These are phyloP conservation scores for Pristionchus exspectatus DNA, from an alignment of 2,888 invertebrate species.

Conservation along the genomic window DNA sequence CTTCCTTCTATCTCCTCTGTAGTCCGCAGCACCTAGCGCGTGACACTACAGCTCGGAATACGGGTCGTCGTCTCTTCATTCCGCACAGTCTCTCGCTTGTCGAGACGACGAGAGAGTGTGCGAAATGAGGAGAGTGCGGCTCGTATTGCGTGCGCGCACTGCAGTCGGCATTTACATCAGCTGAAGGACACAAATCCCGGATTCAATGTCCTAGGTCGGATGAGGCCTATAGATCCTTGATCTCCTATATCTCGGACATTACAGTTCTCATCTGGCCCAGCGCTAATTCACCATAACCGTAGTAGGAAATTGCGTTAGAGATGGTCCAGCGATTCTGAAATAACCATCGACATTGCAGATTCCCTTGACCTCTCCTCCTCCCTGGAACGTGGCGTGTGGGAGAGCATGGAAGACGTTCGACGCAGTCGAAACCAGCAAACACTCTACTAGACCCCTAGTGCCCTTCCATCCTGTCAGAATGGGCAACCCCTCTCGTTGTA, in stretches of 20 bases:
- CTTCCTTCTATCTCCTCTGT: conserved; percentile 4
- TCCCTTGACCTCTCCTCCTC: background rate
- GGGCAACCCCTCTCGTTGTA: too few species aligned
- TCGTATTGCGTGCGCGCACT: too few species aligned
- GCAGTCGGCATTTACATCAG: too few species aligned
- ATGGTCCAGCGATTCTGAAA: background rate
- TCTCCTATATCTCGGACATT: too few species aligned
- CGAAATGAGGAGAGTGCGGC: too few species aligned
- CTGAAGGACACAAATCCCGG: too few species aligned
- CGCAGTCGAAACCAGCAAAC: conserved; percentile 12
- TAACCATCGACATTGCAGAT: background rate
- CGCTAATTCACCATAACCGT: background rate
- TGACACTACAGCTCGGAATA: background rate
- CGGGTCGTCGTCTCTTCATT: background rate
- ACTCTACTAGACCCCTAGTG: background rate
- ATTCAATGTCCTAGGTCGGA: too few species aligned
- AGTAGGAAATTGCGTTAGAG: too few species aligned
- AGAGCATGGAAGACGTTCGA: conserved; percentile 33
- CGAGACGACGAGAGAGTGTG: too few species aligned
- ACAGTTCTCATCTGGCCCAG: too few species aligned
- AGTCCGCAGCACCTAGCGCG: background rate
- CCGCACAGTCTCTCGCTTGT: too few species aligned
- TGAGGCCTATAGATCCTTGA: too few species aligned
- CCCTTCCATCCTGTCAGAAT: background rate
- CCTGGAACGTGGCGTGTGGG: conserved; percentile 18